These are phyloP conservation scores for Anoplophora glabripennis DNA, from an alignment of 1,140 invertebrate genomes.

Conservation along the genomic window DNA sequence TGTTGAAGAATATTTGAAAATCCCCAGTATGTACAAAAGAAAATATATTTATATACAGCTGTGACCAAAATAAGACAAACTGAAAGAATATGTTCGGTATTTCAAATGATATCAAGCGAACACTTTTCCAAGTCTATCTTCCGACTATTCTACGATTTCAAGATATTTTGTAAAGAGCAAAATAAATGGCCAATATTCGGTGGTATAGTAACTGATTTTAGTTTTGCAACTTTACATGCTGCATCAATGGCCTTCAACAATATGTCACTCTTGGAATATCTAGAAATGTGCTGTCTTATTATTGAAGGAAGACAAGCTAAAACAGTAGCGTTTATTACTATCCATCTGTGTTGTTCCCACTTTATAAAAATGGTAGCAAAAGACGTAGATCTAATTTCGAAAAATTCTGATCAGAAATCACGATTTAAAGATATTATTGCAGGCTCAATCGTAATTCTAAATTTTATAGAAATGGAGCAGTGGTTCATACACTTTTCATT, in stretches of 20 bases:
- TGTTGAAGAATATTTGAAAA: too few relatives aligned
- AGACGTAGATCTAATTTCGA: background rate
- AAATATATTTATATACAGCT: too few relatives aligned
- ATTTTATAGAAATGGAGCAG: background rate
- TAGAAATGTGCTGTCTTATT: conserved; percentile 1
- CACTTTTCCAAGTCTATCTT: conserved; percentile 7
- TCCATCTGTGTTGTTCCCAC: conserved; percentile 14
- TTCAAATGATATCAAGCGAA: conserved; percentile 1
- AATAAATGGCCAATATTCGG: conserved; percentile 12
- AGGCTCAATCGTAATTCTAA: background rate
- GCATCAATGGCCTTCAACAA: conserved; percentile 13
- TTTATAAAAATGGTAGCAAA: conserved; percentile 19
- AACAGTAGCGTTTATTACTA: background rate
- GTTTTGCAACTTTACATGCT: conserved; percentile 20
- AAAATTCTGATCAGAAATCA: background rate
- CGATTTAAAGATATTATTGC: conserved; percentile 10
- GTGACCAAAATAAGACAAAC: too few relatives aligned
- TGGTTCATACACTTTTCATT: too few relatives aligned
- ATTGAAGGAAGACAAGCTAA: background rate
- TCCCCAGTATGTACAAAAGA: too few relatives aligned
- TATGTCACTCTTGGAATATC: conserved; percentile 7
- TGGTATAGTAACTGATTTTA: conserved; percentile 9
- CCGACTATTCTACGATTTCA: conserved; percentile 10
- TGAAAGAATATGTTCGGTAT: background rate
- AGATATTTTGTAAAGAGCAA: conserved; percentile 5